Evolutionary conservation across 2,797 vertebrate genomes (phyloP).

Genomic region (Acropternis orthonyx): DNA sequence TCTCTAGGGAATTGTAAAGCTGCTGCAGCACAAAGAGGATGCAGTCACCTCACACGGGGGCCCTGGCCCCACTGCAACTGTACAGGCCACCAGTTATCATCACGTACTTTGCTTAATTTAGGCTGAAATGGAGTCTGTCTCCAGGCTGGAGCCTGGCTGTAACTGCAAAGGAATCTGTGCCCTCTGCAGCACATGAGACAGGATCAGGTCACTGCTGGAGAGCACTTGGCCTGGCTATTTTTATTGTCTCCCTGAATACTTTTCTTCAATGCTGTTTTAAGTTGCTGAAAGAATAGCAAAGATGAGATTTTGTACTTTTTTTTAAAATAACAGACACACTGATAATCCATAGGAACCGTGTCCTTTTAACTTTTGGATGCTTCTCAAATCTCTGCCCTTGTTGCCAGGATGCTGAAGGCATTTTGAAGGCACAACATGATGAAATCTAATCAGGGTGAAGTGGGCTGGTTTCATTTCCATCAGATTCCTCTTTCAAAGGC

Average conservation of each 20-base stretch:
- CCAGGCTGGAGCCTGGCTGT: background rate
- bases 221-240: slow-evolving; percentile 54
- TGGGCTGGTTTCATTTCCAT: slow-evolving; percentile 18
- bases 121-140: slow-evolving; percentile 53
- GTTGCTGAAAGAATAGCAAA: slow-evolving; percentile 12
- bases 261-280: background rate
- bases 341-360: background rate
- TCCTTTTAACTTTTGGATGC: background rate
- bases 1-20: background rate
- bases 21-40: fast-evolving
- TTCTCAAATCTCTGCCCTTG: background rate
- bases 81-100: background rate
- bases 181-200: background rate
- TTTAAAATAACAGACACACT: background rate
- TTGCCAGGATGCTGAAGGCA: slow-evolving; percentile 42
- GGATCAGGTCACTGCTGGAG: slow-evolving; percentile 39
- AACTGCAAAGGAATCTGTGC: slow-evolving; percentile 56
- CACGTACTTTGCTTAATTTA: slow-evolving; percentile 56
- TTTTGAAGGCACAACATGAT: background rate
- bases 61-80: background rate
- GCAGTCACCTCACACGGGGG: fast-evolving
- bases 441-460: slow-evolving; percentile 48
- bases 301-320: background rate
- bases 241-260: slow-evolving; percentile 26
- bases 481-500: slow-evolving; percentile 42